Evolutionary conservation across 2,113 vertebrate genomes (phyloP).

Genomic region (Paradoxurus hermaphroditus): DNA sequence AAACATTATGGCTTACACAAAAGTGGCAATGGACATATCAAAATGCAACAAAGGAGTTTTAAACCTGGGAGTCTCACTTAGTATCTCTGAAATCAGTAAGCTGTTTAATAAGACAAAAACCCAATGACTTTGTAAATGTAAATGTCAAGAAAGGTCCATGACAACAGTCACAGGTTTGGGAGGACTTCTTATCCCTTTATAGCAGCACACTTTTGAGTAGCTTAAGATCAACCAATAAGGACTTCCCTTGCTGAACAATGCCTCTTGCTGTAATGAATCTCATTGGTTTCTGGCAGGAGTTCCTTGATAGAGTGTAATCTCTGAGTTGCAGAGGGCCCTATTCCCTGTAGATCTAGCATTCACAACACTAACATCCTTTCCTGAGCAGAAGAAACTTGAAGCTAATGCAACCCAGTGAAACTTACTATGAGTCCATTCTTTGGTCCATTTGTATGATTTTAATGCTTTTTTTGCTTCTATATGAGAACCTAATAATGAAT

Average conservation of each 20-base stretch:
- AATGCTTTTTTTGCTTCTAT: neutral
- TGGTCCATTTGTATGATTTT: neutral
- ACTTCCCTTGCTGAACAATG: rapidly evolving
- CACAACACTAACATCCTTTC: neutral
- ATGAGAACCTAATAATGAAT: neutral
- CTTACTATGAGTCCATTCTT: neutral
- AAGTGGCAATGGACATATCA: neutral
- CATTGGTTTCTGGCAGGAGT: neutral
- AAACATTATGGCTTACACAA: too few relatives aligned
- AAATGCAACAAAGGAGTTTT: neutral
- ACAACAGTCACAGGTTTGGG: neutral
- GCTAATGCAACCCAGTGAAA: neutral
- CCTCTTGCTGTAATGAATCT: neutral
- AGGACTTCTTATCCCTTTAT: neutral
- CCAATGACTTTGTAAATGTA: neutral
- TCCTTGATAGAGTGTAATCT: neutral
- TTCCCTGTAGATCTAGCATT: rapidly evolving
- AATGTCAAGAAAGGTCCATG: neutral
- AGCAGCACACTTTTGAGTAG: neutral
- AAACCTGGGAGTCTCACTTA: neutral
- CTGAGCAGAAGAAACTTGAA: neutral
- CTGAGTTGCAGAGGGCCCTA: rapidly evolving
- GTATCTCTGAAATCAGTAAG: neutral
- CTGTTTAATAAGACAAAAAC: neutral
- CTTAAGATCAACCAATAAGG: neutral